These are phyloP conservation scores for Dermochelys coriacea DNA, from an alignment of 2,797 vertebrate species.

Conservation along the genomic window DNA sequence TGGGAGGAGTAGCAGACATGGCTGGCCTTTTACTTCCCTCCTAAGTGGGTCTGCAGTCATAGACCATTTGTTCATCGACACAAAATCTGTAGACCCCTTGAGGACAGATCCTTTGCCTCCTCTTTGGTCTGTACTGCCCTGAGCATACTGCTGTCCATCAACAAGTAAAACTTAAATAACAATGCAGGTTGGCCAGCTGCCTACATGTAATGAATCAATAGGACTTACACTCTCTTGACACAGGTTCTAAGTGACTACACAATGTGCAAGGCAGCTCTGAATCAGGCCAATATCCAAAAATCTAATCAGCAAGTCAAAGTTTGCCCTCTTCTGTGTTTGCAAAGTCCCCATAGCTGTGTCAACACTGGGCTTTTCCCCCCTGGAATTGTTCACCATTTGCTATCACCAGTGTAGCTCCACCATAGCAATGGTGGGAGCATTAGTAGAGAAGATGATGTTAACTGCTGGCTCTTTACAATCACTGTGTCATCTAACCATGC, in stretches of 20 bases:
- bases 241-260: background rate
- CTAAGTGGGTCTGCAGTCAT: background rate
- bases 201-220: background rate
- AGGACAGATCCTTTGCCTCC: background rate
- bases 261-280: background rate
- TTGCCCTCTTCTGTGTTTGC: background rate
- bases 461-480: background rate
- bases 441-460: background rate
- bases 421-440: background rate
- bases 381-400: background rate
- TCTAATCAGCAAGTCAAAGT: background rate
- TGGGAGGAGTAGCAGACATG: background rate
- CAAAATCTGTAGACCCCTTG: background rate
- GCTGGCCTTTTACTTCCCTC: background rate
- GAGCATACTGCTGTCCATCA: background rate
- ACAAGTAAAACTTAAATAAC: background rate
- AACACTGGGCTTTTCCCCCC: accelerated
- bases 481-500: background rate
- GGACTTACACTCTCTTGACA: background rate
- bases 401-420: background rate
- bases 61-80: background rate
- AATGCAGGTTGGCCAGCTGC: background rate
- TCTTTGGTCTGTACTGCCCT: background rate
- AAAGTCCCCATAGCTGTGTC: background rate
- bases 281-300: background rate